Evolutionary conservation across 2,888 invertebrate genomes (phyloP), one percentile per base, ranked within the genome.

Genomic region (Chrysolina oricalcia): DNA sequence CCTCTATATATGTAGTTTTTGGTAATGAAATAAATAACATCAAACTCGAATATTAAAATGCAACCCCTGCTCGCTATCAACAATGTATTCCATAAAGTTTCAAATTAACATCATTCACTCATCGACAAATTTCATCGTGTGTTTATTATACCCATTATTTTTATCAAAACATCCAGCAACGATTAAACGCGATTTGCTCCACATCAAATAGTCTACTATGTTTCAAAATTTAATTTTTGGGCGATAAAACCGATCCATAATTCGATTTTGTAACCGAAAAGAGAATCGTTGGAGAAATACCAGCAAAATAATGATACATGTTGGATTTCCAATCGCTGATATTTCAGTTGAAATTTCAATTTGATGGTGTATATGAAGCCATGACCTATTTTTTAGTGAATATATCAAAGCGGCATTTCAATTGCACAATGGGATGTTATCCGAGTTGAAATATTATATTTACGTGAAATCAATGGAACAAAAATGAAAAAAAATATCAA

Each of bases 301-400:
- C 1, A 10, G 15, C 59, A n/a, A 59, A 23, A 59, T 59, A 59
- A 27, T 59, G 59, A 59, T 59, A n/a, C 15, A 59, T 27, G 59
- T 27, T 27, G 27, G 27, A 23, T 35, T 35, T 59, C 9, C 27
- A 59, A 59, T 17, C 59, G 23, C 17, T 35, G 59, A 59, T 59
- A 17, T 59, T 59, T 59, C 17, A n/a, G 27, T 59, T 59, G 59
- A 11, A 35, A 59, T 59, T 59, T n/a, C 27, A 59, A 59, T 59
- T 35, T 56, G 56, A 56, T 56, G 48, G 17, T 19, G 17, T 2
- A 48, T 48, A 48, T 17, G 48, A 8, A 27, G 27, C 27, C 27
- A 59, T 15, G 59, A 59, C 35, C 23, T 35, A 59, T 59, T 59
- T 59, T 50, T 17, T 3, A 19, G 19, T 50, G 17, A 50, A 17